Conservation (phyloP, 2,113 vertebrate genomes). For the Heloderma charlesbogerti region DNA sequence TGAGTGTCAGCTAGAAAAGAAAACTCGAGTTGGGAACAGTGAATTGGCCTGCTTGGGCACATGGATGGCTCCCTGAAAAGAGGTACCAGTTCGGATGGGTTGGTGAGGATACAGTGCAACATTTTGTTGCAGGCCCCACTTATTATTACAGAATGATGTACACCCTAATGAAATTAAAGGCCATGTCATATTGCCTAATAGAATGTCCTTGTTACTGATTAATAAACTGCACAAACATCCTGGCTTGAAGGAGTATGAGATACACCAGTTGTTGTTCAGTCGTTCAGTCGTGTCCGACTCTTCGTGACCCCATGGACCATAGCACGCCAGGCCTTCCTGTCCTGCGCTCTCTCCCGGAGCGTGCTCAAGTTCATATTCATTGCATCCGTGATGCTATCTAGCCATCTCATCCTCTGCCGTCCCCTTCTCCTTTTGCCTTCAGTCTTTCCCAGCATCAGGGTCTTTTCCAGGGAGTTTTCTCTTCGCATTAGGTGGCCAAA, state of each 20-base stretch:
- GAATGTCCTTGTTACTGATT: background rate
- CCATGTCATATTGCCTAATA: background rate
- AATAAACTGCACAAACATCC: background rate
- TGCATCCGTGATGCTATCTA: too few relatives aligned
- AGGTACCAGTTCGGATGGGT: background rate
- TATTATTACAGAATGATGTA: background rate
- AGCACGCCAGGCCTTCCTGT: too few relatives aligned
- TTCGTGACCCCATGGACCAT: too few relatives aligned
- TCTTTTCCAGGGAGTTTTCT: too few relatives aligned
- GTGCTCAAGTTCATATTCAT: too few relatives aligned
- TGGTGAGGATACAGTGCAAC: background rate
- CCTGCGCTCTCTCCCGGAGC: too few relatives aligned
- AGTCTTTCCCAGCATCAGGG: too few relatives aligned
- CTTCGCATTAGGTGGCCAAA: too few relatives aligned
- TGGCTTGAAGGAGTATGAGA: background rate
- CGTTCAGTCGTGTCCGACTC: too few relatives aligned
- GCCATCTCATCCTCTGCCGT: too few relatives aligned
- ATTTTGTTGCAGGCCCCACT: background rate
- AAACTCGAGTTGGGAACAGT: background rate
- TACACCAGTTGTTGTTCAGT: too few relatives aligned
- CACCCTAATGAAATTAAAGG: background rate
- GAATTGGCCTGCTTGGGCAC: background rate
- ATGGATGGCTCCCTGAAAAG: background rate
- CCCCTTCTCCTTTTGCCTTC: too few relatives aligned
- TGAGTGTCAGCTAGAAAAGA: background rate